Conservation (phyloP, 2,113 vertebrate genomes). For the Mus musculus region DNA sequence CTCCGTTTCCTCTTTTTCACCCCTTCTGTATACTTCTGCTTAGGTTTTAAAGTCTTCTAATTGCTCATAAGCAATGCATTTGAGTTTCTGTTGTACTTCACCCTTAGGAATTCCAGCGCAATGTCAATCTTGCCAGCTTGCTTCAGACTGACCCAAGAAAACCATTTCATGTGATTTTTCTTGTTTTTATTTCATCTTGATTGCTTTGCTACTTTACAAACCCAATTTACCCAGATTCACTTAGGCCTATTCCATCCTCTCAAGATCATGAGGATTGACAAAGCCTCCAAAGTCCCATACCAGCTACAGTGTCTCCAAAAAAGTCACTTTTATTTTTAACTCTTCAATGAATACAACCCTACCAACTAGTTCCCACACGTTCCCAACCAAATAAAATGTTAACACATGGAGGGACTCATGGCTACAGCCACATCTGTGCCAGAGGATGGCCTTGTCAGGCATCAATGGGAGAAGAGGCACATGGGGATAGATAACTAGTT, state of each 20-base stretch:
- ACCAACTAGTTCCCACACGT: neutral
- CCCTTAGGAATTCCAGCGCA: neutral
- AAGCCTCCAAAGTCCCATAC: neutral
- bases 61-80: neutral
- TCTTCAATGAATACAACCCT: neutral
- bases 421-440: no score
- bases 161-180: neutral
- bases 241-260: no score
- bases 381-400: no score
- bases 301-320: neutral
- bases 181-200: neutral
- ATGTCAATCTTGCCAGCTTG: neutral
- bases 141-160: neutral
- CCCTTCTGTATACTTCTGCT: neutral
- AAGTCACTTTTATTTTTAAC: neutral
- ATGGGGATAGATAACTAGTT: neutral
- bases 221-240: neutral
- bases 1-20: neutral
- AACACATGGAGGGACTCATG: no score
- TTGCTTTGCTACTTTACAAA: neutral
- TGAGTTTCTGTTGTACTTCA: neutral
- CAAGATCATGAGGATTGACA: neutral
- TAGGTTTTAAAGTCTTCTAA: neutral
- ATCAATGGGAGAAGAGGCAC: no score
- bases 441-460: no score